Evolutionary conservation across 1,140 invertebrate species (phyloP).

Genomic region (Trissolcus basalis): DNA sequence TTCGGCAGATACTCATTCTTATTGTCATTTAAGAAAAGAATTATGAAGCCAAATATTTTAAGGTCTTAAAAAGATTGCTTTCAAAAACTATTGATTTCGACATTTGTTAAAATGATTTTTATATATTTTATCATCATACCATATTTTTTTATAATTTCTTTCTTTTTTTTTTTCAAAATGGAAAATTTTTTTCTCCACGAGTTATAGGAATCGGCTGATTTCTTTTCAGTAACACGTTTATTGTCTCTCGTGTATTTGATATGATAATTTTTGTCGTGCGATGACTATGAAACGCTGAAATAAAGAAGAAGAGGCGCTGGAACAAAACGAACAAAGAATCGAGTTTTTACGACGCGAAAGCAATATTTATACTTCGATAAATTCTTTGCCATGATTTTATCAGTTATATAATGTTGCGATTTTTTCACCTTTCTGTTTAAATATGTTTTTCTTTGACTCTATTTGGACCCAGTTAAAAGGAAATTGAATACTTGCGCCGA

Average conservation of each 20-base stretch:
- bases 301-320: not conserved
- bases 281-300: constrained; percentile 2
- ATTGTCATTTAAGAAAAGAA: no score
- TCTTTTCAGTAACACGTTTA: not conserved
- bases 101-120: no score
- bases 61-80: no score
- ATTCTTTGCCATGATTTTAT: constrained; percentile 10
- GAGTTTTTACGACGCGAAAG: constrained; percentile 10
- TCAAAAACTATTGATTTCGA: no score
- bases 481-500: constrained; percentile 13
- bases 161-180: no score
- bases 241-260: constrained; percentile 8
- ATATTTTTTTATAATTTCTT: no score
- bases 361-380: constrained; percentile 38
- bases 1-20: no score
- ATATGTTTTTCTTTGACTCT: not conserved
- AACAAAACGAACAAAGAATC: constrained; percentile 34
- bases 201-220: not conserved
- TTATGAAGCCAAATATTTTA: no score
- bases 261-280: constrained; percentile 17
- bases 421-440: constrained; percentile 3
- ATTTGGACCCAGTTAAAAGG: constrained; percentile 6
- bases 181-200: no score
- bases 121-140: no score
- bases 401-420: constrained; percentile 29